Base-by-base conservation (phyloP, 1,140 invertebrate species). In the Drosophila arizonae region DNA sequence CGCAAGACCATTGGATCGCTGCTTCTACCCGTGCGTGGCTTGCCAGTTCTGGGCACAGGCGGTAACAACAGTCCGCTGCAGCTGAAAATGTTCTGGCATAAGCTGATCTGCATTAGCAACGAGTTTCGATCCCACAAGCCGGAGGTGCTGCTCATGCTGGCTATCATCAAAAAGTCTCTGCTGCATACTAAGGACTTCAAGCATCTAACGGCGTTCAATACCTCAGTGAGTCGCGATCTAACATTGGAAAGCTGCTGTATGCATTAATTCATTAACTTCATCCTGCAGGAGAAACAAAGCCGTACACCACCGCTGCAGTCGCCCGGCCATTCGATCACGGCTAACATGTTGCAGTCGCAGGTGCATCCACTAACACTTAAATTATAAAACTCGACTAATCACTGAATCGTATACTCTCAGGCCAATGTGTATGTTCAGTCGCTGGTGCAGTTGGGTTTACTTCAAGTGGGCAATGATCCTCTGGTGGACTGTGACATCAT, bases 401-500 rank as follows among this genome's bases (percentile, higher is more conserved):
- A 15, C 3, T 5, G 9, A 11, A 24, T 15, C 3, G 0, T 0
- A 28, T 9, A 6, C 1, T 28, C 4, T 0, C 46, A 91, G 90
- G 74, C 79, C 33, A 90, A 90, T 65, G 77, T 91, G 9, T 91
- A 91, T 15, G 90, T 91, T 4, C 82, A 91, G 48, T 84, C 84
- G 8, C 63, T 91, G 39, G 72, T 87, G 62, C 77, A 91, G 48
- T 43, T 87, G 65, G 90, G 90, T 9, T 69, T 90, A 41, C 78
- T 91, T 30, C 90, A 91, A 52, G 85, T 91, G 51, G 90, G 90
- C 52, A 91, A 90, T 52, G 76, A 91, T 69, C 90, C 90, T 6
- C 45, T 81, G 26, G 51, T 90, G 10, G 90, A 91, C 43, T 88
- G 85, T 55, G 90, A 91, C 51, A 90, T 90, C 11, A 79, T 90